Base-by-base conservation (phyloP, 2,888 invertebrate genomes). In the Mellilla xanthometata region DNA sequence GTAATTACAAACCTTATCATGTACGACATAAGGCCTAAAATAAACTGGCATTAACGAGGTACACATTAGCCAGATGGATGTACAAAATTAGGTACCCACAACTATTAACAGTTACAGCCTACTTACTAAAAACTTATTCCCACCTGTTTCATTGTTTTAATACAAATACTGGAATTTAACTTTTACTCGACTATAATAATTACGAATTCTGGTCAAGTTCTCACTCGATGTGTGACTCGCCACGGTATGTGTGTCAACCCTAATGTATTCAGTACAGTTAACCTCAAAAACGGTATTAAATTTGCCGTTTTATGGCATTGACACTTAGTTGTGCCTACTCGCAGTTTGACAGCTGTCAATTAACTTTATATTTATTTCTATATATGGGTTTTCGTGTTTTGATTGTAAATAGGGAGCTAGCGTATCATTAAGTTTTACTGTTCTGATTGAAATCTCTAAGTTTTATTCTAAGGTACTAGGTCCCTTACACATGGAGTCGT, bases 241-340 rank as follows among this genome's bases (percentile, higher is more conserved):
- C 1, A 24, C 19, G 44, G 46, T 45, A 50, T 46, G 30, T 48
- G 44, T 48, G 52, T 41, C 52, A 52, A 34, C 49, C 43, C 44
- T 51, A 52, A 54, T 41, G 29, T 46, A 54, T 52, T 41, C 52
- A 45, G 49, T 46, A 39, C 45, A 42, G 28, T 39, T 19, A 12
- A 19, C 19, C 12, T 13, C 34, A 48, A 39, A 49, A 42, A 49
- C 48, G 32, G 44, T 30, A 47, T 33, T 46, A 28, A 23, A 31
- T 43, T 45, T 45, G 29, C 34, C 35, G 36, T 36, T 43, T 43
- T 31, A 43, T 30, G 12, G 5, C 36, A 31, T 24, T 24, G 24
- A 24, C 24, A 24, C n/a, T n/a, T 23, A 19, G 19, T 19, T 19
- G 3, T 19, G 6, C 19, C 15, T 30, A 22, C 28, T 39, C 15